Conservation (phyloP, 2,113 vertebrate species). For the Australoheros scitulus region DNA sequence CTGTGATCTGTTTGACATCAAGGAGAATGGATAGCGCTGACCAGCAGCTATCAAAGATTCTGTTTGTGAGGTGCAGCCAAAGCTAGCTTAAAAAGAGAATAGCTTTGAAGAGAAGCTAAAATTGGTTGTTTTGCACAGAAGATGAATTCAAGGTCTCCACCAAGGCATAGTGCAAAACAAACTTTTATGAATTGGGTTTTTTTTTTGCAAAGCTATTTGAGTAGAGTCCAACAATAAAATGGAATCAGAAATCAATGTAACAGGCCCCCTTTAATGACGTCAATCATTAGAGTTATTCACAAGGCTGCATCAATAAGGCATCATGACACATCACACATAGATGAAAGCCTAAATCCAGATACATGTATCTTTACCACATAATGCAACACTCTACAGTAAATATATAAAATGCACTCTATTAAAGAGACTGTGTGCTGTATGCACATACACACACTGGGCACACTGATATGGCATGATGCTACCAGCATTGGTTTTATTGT, state of each 20-base stretch:
- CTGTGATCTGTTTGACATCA: background rate
- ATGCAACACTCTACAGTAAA: background rate
- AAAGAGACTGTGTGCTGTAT: background rate
- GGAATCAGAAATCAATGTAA: background rate
- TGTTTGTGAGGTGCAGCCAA: background rate
- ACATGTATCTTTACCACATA: background rate
- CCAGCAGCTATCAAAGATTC: background rate
- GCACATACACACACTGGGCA: background rate
- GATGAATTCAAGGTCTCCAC: background rate
- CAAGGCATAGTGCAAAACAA: too few relatives aligned
- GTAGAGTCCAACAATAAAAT: background rate
- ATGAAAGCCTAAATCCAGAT: constrained; percentile 23
- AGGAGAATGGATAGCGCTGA: background rate
- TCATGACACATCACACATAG: constrained; percentile 19
- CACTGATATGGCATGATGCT: constrained; percentile 28
- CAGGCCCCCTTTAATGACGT: too few relatives aligned
- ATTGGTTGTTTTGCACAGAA: background rate
- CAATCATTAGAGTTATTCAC: background rate
- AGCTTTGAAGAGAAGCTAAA: background rate
- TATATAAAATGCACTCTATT: background rate
- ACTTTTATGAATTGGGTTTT: too few relatives aligned
- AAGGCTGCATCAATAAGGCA: constrained; percentile 20
- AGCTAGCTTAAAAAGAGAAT: background rate
- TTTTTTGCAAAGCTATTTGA: too few relatives aligned
- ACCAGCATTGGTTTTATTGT: background rate